A percentile compares a stretch with the other conserved stretches of the same genome.
Evolutionary conservation across 1,140 invertebrate genomes (phyloP).

Genomic region (Batillaria attramentaria): DNA sequence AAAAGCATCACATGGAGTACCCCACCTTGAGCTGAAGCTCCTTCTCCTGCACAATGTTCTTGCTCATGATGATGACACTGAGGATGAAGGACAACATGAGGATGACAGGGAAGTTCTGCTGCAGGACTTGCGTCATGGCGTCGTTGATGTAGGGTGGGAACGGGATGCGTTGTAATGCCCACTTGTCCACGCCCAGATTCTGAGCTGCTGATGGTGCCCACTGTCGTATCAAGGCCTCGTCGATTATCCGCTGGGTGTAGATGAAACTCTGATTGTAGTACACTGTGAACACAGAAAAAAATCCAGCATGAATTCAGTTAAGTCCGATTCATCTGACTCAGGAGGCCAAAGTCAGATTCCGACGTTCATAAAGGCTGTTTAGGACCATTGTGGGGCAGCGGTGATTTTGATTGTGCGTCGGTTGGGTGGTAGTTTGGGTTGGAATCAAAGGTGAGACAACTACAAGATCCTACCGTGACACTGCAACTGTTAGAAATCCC

Average conservation of each 20-base stretch:
- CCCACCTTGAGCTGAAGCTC: slow-evolving; percentile 68
- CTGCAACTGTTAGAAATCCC: too few relatives aligned
- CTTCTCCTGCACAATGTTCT: slow-evolving; percentile 69
- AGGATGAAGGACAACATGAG: slow-evolving; percentile 80
- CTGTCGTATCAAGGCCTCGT: slow-evolving; percentile 75
- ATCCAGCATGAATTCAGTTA: not conserved
- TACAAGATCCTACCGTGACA: too few relatives aligned
- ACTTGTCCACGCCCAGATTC: slow-evolving; percentile 14
- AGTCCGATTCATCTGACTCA: too few relatives aligned
- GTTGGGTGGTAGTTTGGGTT: too few relatives aligned
- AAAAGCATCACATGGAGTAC: too few relatives aligned
- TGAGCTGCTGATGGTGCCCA: slow-evolving; percentile 13
- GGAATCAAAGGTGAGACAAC: too few relatives aligned
- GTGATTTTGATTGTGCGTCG: too few relatives aligned
- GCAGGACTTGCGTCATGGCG: slow-evolving; percentile 58
- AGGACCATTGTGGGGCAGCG: too few relatives aligned
- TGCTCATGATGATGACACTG: slow-evolving; percentile 57
- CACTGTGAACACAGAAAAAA: slow-evolving; percentile 70
- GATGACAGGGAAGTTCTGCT: slow-evolving; percentile 74
- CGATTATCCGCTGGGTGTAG: slow-evolving; percentile 78
- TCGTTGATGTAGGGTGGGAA: slow-evolving; percentile 48
- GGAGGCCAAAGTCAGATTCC: too few relatives aligned
- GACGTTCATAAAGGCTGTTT: slow-evolving; percentile 61
- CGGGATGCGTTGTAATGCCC: slow-evolving; percentile 40
- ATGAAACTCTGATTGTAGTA: slow-evolving; percentile 81